These are phyloP conservation scores for Scolopax rusticola DNA, from an alignment of 2,797 vertebrate species.

Conservation along the genomic window DNA sequence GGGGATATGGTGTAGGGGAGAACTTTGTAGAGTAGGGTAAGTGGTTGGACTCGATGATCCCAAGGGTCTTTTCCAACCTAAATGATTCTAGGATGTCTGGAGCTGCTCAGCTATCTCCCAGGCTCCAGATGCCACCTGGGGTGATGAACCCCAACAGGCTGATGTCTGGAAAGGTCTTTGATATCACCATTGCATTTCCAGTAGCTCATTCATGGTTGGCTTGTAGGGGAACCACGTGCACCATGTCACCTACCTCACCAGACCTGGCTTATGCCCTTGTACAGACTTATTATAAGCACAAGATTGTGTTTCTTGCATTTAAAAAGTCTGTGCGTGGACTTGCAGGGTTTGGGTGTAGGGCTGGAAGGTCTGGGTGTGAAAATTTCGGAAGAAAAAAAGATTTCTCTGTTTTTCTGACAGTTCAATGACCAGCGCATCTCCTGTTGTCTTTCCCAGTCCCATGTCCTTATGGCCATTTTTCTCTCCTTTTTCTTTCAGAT, in stretches of 20 bases:
- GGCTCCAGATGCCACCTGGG: background rate
- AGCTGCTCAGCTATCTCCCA: background rate
- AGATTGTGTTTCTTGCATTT: background rate
- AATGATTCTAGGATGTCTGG: background rate
- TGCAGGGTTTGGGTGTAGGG: background rate
- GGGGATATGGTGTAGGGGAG: too few relatives aligned
- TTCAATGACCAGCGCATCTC: background rate
- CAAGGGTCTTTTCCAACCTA: too few relatives aligned
- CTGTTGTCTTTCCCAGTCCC: accelerated
- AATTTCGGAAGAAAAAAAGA: background rate
- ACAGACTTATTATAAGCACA: background rate
- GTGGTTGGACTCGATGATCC: too few relatives aligned
- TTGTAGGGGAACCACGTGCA: background rate
- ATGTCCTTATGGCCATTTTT: background rate
- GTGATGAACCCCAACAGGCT: background rate
- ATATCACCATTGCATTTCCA: background rate
- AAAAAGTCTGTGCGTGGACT: background rate
- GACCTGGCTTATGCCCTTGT: too few relatives aligned
- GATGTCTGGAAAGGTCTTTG: background rate
- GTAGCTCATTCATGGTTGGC: background rate
- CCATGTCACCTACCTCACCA: background rate
- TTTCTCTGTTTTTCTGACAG: background rate
- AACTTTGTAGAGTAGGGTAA: too few relatives aligned
- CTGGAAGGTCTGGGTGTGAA: background rate
- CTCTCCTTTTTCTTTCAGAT: constrained; percentile 81